These are phyloP conservation scores for Cephalopterus ornatus DNA, from an alignment of 2,113 vertebrate genomes.

Conservation along the genomic window DNA sequence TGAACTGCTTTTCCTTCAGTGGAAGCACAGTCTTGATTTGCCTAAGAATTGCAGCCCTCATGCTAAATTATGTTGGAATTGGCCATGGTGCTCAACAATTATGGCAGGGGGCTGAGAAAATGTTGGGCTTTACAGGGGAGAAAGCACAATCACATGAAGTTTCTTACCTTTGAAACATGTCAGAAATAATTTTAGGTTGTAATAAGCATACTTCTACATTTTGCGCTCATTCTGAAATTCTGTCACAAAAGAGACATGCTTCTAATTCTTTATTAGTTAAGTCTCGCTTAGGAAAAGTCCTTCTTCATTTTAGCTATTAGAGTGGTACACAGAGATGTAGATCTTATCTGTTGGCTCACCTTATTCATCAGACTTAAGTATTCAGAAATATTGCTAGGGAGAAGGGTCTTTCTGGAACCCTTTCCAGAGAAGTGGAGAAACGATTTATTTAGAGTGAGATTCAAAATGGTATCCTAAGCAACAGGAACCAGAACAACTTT, in stretches of 20 bases:
- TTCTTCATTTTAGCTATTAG: not conserved
- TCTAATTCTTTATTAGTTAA: not conserved
- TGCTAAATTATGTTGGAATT: not conserved
- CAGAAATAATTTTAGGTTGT: not conserved
- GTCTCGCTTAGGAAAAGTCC: not conserved
- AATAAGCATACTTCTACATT: not conserved
- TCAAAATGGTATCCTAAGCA: not conserved
- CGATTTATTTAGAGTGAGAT: not conserved
- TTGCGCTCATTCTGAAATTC: not conserved
- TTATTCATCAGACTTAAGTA: not conserved
- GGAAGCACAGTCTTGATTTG: not conserved
- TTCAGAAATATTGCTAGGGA: not conserved
- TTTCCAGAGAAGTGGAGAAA: not conserved
- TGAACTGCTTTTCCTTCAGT: not conserved
- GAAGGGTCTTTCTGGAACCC: not conserved
- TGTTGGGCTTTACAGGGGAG: not conserved
- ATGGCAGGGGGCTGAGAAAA: not conserved
- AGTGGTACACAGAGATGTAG: not conserved
- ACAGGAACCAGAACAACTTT: not conserved
- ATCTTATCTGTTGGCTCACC: not conserved
- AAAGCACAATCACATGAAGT: not conserved
- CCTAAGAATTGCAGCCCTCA: not conserved
- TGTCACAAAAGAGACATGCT: accelerated
- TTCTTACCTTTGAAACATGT: not conserved
- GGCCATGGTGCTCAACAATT: not conserved